Evolutionary conservation across 2,888 invertebrate species (phyloP).

Genomic region (Drosophila differens): DNA sequence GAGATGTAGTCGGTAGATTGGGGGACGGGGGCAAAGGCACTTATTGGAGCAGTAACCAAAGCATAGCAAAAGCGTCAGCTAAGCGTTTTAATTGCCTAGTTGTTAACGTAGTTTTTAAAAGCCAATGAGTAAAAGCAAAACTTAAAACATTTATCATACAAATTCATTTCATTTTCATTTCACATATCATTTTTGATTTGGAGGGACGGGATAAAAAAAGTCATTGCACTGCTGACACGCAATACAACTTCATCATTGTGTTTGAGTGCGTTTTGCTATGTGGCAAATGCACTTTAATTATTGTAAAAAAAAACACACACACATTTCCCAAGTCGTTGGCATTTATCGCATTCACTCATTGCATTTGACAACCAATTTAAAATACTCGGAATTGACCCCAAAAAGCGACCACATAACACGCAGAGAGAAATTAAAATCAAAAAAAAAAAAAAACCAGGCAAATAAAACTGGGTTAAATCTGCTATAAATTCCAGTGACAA

Average conservation of each 20-base stretch:
- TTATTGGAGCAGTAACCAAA: slow-evolving; percentile 60
- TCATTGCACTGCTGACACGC: slow-evolving; percentile 66
- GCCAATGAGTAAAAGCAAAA: slow-evolving; percentile 47
- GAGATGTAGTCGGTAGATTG: slow-evolving; percentile 44
- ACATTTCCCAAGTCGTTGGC: slow-evolving; percentile 50
- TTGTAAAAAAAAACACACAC: neutral
- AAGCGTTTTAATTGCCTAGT: slow-evolving; percentile 57
- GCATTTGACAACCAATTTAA: slow-evolving; percentile 78
- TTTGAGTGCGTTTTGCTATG: slow-evolving; percentile 23
- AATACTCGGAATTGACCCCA: slow-evolving; percentile 60
- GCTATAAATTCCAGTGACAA: slow-evolving; percentile 73
- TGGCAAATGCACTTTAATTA: slow-evolving; percentile 55
- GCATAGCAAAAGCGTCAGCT: slow-evolving; percentile 67
- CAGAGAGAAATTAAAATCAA: neutral
- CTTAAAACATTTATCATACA: slow-evolving; percentile 14
- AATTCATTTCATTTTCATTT: slow-evolving; percentile 22
- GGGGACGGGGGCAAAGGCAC: neutral
- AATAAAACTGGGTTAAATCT: slow-evolving; percentile 73
- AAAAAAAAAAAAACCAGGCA: neutral
- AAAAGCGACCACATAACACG: slow-evolving; percentile 22
- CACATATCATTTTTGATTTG: slow-evolving; percentile 5
- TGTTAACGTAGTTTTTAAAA: slow-evolving; percentile 55
- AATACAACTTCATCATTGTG: slow-evolving; percentile 48
- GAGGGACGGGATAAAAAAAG: slow-evolving; percentile 21
- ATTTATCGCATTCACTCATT: slow-evolving; percentile 50